Evolutionary conservation across 2,797 vertebrate genomes (phyloP), one percentile per base, ranked within the genome.

Genomic region (Pseudomugil tenellus): DNA sequence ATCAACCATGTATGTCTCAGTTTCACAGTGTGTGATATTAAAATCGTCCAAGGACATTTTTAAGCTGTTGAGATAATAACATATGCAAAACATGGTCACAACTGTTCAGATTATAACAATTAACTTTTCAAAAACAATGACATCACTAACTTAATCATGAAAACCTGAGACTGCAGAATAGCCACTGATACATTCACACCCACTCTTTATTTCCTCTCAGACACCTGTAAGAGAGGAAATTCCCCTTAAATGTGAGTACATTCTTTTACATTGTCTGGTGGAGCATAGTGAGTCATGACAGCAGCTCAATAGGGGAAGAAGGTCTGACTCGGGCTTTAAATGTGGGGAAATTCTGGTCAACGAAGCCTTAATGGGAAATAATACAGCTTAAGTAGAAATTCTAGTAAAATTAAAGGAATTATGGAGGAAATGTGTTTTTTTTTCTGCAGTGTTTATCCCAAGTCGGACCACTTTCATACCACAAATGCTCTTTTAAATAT

Each of bases 281-380:
- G 23, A 32, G 51, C 23, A n/a, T 58, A 39, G 43, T 23, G 51
- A 66, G 49, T 69, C 31, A 65, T 63, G 2, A 14, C 58, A 58
- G 41, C 21, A 0, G 46, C 26, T 71, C 65, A 41, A 57, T 53
- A 16, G 37, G 13, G 9, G 58, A 60, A 60, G 72, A 74, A 68
- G 23, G 23, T 26, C 32, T 78, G 78, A 76, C 35, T 80, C 70
- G 17, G 58, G 54, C 43, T 81, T 69, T 9, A 58, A 55, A 39
- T 61, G 59, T 35, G 60, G 28, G 32, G 31, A 46, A 76, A 74
- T 12, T 68, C 13, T 23, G 28, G 23, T 65, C 41, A 58, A 41
- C 34, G 26, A 57, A 69, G 26, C 34, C 6, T n/a, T 54, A 26
- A 16, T n/a, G 2, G 8, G 25, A 13, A 43, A 58, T 23, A 16